Conservation (phyloP, 2,113 vertebrate genomes). For the Rhagologus leucostigma region DNA sequence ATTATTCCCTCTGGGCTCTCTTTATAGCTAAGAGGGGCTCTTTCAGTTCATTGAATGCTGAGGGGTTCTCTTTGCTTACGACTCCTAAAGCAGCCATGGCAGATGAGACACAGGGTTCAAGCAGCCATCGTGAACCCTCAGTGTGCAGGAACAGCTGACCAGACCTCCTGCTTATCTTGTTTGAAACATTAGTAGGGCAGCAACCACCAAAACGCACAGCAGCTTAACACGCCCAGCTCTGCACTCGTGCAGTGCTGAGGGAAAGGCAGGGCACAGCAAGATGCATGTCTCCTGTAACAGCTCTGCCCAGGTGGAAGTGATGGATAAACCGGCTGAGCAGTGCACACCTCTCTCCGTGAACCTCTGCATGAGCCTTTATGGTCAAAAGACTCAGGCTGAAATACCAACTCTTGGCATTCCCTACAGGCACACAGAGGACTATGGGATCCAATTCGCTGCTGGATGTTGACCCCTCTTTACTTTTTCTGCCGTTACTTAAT, state of each 20-base stretch:
- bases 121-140: background rate
- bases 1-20: background rate
- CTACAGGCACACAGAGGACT: background rate
- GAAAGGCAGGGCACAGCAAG: background rate
- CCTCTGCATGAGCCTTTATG: background rate
- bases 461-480: background rate
- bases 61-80: background rate
- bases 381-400: background rate
- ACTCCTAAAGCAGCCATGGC: fast-evolving
- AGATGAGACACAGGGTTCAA: background rate
- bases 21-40: background rate
- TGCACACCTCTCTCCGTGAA: background rate
- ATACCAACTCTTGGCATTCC: background rate
- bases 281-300: background rate
- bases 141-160: background rate
- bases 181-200: background rate
- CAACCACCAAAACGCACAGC: background rate
- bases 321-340: background rate
- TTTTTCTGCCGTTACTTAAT: background rate
- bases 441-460: background rate
- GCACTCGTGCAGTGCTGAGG: background rate
- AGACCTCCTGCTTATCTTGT: background rate
- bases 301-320: background rate
- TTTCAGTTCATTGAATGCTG: background rate
- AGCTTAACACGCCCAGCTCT: fast-evolving